Evolutionary conservation across 2,113 vertebrate species (phyloP).

Genomic region (Todiramphus saurophagus): DNA sequence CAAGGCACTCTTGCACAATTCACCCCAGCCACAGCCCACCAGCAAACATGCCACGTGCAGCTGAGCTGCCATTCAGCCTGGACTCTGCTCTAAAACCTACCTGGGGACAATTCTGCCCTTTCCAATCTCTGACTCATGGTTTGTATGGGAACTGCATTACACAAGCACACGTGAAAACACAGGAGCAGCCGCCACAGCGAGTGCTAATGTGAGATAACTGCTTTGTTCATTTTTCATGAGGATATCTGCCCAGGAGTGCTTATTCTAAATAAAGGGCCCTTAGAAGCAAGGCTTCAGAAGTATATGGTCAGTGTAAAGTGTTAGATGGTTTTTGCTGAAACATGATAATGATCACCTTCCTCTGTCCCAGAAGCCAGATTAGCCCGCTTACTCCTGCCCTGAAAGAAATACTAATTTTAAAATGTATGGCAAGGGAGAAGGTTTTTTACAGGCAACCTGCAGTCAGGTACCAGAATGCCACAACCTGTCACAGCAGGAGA

Average conservation of each 20-base stretch:
- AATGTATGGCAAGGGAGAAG: not conserved
- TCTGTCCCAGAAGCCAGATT: not conserved
- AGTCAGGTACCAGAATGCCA: not conserved
- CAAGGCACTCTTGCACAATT: fast-evolving
- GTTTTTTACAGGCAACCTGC: not conserved
- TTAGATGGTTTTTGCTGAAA: not conserved
- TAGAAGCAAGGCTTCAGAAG: not conserved
- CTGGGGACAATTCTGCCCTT: not conserved
- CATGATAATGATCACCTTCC: not conserved
- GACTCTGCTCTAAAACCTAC: not conserved
- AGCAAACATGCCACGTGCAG: not conserved
- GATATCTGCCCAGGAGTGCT: not conserved
- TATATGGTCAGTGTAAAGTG: not conserved
- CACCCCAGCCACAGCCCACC: not conserved
- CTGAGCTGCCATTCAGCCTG: not conserved
- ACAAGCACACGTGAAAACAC: not conserved
- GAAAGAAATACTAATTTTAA: not conserved
- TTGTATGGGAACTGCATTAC: not conserved
- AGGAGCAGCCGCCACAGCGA: not conserved
- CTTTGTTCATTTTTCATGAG: not conserved
- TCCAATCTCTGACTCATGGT: not conserved
- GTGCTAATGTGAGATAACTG: not conserved
- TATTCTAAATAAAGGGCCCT: not conserved
- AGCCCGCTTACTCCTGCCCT: not conserved
- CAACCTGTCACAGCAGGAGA: not conserved